Evolutionary conservation across 2,797 vertebrate genomes (phyloP).

Genomic region (Hapalemur alaotrensis): DNA sequence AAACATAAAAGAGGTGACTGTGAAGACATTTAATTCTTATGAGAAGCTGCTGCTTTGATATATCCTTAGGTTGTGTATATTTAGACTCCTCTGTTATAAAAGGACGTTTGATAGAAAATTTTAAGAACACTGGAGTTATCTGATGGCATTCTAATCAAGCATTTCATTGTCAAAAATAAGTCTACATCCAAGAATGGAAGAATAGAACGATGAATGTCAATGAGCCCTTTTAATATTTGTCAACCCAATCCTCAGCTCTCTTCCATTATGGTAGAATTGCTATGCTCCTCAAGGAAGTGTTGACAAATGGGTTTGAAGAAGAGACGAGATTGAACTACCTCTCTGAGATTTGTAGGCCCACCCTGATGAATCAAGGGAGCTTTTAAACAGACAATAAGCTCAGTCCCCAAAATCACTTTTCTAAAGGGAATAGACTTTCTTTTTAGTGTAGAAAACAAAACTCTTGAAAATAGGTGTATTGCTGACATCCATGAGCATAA

Average conservation of each 20-base stretch:
- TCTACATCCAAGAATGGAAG: background rate
- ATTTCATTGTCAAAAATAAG: background rate
- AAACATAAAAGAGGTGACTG: background rate
- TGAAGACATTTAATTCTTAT: background rate
- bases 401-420: background rate
- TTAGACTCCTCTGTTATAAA: background rate
- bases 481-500: background rate
- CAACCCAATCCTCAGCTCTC: background rate
- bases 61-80: background rate
- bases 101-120: background rate
- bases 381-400: background rate
- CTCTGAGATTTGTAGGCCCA: background rate
- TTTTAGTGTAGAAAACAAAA: background rate
- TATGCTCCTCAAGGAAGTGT: background rate
- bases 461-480: background rate
- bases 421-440: background rate
- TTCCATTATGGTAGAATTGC: background rate
- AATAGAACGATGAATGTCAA: background rate
- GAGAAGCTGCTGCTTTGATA: background rate
- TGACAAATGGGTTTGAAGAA: background rate
- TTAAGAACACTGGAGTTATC: background rate
- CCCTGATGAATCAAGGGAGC: background rate
- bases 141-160: background rate
- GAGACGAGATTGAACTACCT: background rate
- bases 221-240: background rate